Evolutionary conservation across 2,888 invertebrate species (phyloP), one percentile per base, ranked within the genome.

Genomic region (Oegoconia quadripuncta): DNA sequence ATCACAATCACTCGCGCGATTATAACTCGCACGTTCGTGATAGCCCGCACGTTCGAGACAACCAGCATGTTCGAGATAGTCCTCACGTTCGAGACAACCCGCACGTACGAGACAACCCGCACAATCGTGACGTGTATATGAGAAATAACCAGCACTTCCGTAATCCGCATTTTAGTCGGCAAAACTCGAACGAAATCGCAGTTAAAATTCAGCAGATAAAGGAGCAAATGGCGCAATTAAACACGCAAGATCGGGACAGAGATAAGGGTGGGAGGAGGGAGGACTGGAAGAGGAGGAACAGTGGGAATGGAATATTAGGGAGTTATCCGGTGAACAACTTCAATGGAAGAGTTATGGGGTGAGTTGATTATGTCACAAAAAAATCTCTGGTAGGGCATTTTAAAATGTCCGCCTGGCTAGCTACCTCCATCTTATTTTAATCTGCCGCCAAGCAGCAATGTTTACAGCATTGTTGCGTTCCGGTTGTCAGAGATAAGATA

Each of bases 171-270:
- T 17, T 39, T 1, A 35, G 27, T 5, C 34, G 54, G 3, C 46
- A 50, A 18, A 50, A 57, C 28, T 51, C 58, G 1, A 57, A 44
- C 12, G 83, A 84, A 3, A 73, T 83, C 3, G 70, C 74, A 0
- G 55, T 54, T 0, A 79, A 73, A 18, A 79, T 86, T 34, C 77
- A 81, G 2, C 79, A 83, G 54, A 81, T 84, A 9, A 29, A 76
- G 9, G 67, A 65, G 2, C 77, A 80, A 37, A 75, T 81, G 77
- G 64, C 71, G 0, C 59, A 65, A 1, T 13, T 74, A 40, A 68
- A 66, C 36, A 55, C 64, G 6, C 45, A 61, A 13, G 64, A 46
- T n/a, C 12, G 45, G 16, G 46, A 55, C 14, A 44, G 35, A 12
- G 42, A 45, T 18, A 34, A 35, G 27, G 33, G 16, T 37, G 14